Conservation (phyloP, 2,888 invertebrate genomes). For the Drosophila meridiana region DNA sequence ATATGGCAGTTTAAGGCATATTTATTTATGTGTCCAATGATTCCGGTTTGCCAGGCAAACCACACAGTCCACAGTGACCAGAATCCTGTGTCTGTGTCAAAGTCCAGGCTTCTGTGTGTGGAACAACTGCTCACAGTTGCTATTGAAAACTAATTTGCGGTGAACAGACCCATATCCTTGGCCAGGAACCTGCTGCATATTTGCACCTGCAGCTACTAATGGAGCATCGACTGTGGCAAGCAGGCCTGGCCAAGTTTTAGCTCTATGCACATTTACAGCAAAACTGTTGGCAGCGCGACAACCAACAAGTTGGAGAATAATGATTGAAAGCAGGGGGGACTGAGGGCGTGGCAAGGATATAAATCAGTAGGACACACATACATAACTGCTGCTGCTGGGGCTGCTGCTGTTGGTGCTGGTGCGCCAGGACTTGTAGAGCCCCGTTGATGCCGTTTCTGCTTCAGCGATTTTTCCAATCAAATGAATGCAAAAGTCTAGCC, state of each 20-base stretch:
- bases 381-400: neutral
- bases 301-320: conserved; percentile 10
- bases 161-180: conserved; percentile 19
- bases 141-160: conserved; percentile 70
- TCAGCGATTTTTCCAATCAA: conserved; percentile 82
- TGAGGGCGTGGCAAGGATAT: conserved; percentile 14
- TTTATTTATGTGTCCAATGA: conserved; percentile 54
- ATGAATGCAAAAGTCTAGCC: conserved; percentile 70
- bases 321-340: conserved; percentile 5
- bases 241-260: conserved; percentile 28
- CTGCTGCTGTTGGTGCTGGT: neutral
- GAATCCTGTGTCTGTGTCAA: conserved; percentile 10
- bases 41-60: conserved; percentile 26
- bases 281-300: conserved; percentile 20
- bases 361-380: conserved; percentile 35
- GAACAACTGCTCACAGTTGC: conserved; percentile 15
- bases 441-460: conserved; percentile 69
- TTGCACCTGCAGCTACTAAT: conserved; percentile 27
- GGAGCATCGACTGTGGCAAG: conserved; percentile 8
- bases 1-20: conserved; percentile 38
- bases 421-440: conserved; percentile 33
- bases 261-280: conserved; percentile 44
- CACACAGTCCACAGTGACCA: conserved; percentile 5
- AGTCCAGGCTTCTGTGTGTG: neutral
- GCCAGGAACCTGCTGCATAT: conserved; percentile 12